phyloP scores from a whole-genome alignment of 2,113 vertebrate species.

The Grantiella picta region DNA sequence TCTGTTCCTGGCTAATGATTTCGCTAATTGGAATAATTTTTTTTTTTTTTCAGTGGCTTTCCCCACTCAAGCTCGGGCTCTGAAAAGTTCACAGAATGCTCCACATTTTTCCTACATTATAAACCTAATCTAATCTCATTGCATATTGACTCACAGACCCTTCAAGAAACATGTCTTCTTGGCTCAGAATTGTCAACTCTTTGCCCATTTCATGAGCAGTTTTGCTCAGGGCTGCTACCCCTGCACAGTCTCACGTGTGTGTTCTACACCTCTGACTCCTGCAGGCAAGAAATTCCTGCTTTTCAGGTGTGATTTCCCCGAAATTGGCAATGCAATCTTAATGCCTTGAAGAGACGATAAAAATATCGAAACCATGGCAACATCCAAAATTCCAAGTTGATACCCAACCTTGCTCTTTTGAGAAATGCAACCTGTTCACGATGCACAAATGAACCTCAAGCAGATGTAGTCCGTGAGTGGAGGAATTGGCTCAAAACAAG shows the following conservation, averaged over 20 bases:
- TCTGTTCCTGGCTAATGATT: constrained; percentile 11
- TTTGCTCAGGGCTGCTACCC: not conserved
- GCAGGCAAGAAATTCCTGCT: not conserved
- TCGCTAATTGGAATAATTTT: not conserved
- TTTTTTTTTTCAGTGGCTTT: not conserved
- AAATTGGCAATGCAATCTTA: not conserved
- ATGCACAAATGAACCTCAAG: not conserved
- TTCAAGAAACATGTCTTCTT: not conserved
- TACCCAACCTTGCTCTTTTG: constrained; percentile 7
- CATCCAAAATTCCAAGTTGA: constrained; percentile 13
- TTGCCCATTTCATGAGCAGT: not conserved
- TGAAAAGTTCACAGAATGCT: constrained; percentile 22
- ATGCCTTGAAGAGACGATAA: constrained; percentile 14
- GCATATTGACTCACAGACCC: not conserved
- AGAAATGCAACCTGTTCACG: not conserved
- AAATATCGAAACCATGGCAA: constrained; percentile 54
- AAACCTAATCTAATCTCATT: not conserved
- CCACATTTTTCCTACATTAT: not conserved
- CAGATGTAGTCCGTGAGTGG: not conserved
- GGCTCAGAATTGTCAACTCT: not conserved
- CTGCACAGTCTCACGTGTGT: not conserved
- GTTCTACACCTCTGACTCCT: not conserved
- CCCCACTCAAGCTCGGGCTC: not conserved
- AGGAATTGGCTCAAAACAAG: not conserved
- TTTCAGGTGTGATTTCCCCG: not conserved